Evolutionary conservation across 92 coral and sea anemone genomes (phyloP), one percentile per base, ranked within the genome.

Genomic region (Heliopora coerulea): DNA sequence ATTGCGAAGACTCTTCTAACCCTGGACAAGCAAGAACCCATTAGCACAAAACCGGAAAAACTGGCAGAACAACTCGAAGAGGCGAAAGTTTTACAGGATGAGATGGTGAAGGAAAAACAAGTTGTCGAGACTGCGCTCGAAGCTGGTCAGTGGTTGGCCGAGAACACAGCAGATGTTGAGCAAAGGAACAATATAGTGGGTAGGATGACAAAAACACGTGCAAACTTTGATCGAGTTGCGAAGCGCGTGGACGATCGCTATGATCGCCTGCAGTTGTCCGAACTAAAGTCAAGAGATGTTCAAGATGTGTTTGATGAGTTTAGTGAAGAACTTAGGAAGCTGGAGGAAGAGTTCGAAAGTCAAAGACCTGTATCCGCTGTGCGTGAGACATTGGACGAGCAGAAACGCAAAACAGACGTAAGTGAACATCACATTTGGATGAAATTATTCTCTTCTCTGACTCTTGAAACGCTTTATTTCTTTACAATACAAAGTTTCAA

Each of bases 341-440:
- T 93, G 79, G 98, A 93, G 74, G 96, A 90, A 64, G 96, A 93
- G 72, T 83, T 90, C 21, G 91, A 91, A 3, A 91, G 96, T 32
- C 86, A 90, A 87, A 80, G 98, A 29, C 96, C 98, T 4, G 88
- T 93, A 56, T 93, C 98, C 14, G 98, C 91, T 3, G 89, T 93
- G 32, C 80, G 84, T 18, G 93, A 91, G 39, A 90, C 95, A 11
- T 85, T 93, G 54, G 89, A 90, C 75, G 98, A 93, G 48, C 98
- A 93, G 65, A 91, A 93, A 65, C 89, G 98, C 11, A 91, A 86
- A 60, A 83, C 85, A 41, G 89, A 90, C 87, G 97, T 92, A 85
- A 4, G 70, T 37, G 33, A n/a, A n/a, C n/a, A n/a, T n/a, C n/a
- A n/a, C n/a, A n/a, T n/a, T n/a, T n/a, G n/a, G n/a, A n/a, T n/a